phyloP scores from a whole-genome alignment of 1,140 invertebrate genomes.

The Eurosta solidaginis region DNA sequence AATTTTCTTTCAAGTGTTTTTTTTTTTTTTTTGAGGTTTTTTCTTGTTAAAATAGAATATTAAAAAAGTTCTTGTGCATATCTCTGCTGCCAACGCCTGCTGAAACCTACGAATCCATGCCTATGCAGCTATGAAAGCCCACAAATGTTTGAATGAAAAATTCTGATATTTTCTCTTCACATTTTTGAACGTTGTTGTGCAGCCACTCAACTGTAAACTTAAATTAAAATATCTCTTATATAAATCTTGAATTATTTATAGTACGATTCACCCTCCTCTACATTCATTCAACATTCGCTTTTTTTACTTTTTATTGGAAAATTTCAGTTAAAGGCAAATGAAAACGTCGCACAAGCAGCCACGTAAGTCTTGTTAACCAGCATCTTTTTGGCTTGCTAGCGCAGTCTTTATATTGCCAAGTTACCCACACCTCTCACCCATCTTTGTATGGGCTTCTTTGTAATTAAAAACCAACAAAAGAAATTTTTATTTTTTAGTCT shows the following conservation, averaged over 20 bases:
- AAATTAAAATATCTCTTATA: neutral
- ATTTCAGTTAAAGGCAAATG: too few species aligned
- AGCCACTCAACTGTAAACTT: neutral
- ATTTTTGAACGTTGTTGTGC: neutral
- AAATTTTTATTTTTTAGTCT: neutral
- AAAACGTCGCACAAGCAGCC: too few species aligned
- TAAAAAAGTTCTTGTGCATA: neutral
- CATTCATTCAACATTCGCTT: neutral
- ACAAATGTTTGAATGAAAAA: neutral
- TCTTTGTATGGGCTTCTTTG: neutral
- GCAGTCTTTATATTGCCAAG: too few species aligned
- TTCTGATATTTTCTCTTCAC: neutral
- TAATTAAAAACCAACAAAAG: slow-evolving; percentile 15
- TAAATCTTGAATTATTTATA: neutral
- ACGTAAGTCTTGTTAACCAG: too few species aligned
- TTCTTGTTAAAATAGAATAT: too few species aligned
- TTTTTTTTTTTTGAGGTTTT: too few species aligned
- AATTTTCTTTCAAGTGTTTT: too few species aligned
- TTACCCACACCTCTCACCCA: neutral
- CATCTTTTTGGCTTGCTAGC: too few species aligned
- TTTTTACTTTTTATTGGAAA: neutral
- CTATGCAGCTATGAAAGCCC: neutral
- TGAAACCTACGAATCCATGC: neutral
- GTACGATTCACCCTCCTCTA: neutral
- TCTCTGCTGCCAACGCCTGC: neutral